Evolutionary conservation across 2,113 vertebrate species (phyloP).

Genomic region (Sclerurus mexicanus): DNA sequence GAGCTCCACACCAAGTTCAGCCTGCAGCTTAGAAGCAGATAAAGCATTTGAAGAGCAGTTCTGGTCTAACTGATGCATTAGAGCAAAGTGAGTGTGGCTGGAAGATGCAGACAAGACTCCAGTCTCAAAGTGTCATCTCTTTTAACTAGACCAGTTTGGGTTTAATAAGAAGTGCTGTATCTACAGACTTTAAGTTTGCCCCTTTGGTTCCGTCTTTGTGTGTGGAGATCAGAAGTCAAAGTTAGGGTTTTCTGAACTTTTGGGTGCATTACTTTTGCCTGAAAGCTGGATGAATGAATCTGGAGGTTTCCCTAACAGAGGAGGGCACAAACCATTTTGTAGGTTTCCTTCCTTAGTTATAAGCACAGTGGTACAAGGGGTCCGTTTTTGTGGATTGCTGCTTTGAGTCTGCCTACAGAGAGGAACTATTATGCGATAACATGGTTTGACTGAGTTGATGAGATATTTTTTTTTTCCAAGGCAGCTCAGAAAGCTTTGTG

Average conservation of each 20-base stretch:
- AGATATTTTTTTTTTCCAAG: background rate
- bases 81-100: accelerated
- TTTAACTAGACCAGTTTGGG: background rate
- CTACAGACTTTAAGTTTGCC: background rate
- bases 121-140: background rate
- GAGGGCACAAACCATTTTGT: background rate
- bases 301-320: background rate
- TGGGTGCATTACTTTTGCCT: background rate
- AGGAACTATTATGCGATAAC: background rate
- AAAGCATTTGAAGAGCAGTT: background rate
- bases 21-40: background rate
- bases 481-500: background rate
- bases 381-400: background rate
- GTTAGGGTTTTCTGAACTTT: background rate
- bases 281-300: background rate
- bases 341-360: background rate
- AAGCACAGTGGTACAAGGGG: background rate
- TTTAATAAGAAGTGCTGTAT: background rate
- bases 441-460: background rate
- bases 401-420: background rate
- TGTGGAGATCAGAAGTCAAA: background rate
- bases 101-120: background rate
- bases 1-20: background rate
- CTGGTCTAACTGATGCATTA: too few relatives aligned
- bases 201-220: background rate